Percentiles rank a stretch among this genome's conserved stretches.
Evolutionary conservation across 2,113 vertebrate genomes (phyloP).

Genomic region (Hippocampus guttulatus): DNA sequence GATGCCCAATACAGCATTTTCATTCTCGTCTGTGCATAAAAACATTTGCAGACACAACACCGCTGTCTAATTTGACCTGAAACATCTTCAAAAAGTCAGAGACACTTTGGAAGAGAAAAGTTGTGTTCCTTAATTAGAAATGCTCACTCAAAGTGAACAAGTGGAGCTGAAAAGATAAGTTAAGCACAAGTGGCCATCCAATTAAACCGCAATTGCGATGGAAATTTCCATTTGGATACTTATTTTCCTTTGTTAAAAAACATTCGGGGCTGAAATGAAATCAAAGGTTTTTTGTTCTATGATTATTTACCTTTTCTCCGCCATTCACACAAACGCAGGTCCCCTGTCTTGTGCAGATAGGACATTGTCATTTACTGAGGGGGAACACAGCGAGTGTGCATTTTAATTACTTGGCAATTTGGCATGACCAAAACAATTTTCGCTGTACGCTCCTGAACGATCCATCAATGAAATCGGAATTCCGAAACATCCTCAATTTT

Average conservation of each 20-base stretch:
- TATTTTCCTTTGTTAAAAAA: slow-evolving; percentile 71
- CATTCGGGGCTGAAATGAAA: slow-evolving; percentile 71
- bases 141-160: slow-evolving; percentile 62
- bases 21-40: too few species aligned
- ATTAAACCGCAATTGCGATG: slow-evolving; percentile 66
- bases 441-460: neutral
- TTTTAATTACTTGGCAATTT: slow-evolving; percentile 77
- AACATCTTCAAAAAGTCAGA: slow-evolving; percentile 1
- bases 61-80: neutral
- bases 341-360: slow-evolving; percentile 70
- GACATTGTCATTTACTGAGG: slow-evolving; percentile 58
- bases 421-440: slow-evolving; percentile 70
- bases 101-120: slow-evolving; percentile 55
- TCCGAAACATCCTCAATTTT: slow-evolving; percentile 2
- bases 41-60: neutral
- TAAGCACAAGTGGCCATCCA: slow-evolving; percentile 72
- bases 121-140: slow-evolving; percentile 66
- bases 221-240: slow-evolving; percentile 67
- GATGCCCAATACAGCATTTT: too few species aligned
- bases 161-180: slow-evolving; percentile 63
- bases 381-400: slow-evolving; percentile 47
- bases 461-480: slow-evolving; percentile 38
- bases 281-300: slow-evolving; percentile 45
- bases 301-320: slow-evolving; percentile 71
- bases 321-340: slow-evolving; percentile 59